Evolutionary conservation across 2,888 invertebrate genomes (phyloP).

Genomic region (Ectemnius continuus): DNA sequence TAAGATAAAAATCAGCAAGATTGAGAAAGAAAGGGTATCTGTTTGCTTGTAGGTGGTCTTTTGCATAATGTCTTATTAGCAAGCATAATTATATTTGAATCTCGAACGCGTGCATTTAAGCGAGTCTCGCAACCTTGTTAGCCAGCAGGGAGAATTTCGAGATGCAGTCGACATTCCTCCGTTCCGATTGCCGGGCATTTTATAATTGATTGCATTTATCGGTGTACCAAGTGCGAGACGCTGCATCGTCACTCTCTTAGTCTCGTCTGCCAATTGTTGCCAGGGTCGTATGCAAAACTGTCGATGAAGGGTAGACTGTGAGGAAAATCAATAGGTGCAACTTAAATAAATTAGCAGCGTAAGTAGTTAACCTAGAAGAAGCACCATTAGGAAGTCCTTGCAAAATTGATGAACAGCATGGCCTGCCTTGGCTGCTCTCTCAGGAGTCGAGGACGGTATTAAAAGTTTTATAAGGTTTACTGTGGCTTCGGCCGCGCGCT

Average conservation of each 20-base stretch:
- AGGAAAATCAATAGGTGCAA: constrained; percentile 1
- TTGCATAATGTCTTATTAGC: constrained; percentile 7
- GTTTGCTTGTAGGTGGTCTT: neutral
- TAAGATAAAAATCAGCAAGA: neutral
- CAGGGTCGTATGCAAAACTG: neutral
- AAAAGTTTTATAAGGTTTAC: constrained; percentile 13
- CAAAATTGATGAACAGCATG: constrained; percentile 1
- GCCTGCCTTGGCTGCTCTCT: neutral
- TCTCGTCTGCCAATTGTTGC: too few species aligned
- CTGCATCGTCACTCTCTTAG: too few species aligned
- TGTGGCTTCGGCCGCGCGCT: neutral
- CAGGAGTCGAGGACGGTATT: constrained; percentile 2
- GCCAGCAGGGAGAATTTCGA: neutral
- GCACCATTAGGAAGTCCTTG: neutral
- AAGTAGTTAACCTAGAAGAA: constrained; percentile 4
- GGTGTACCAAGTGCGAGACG: neutral
- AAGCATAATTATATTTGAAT: neutral
- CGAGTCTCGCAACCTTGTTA: neutral
- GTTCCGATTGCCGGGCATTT: neutral
- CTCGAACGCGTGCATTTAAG: neutral
- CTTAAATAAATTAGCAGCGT: constrained; percentile 1
- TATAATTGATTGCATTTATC: neutral
- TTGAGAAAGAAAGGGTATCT: neutral
- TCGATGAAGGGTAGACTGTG: neutral
- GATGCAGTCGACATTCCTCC: neutral